Conservation (phyloP, 2,113 vertebrate genomes). For the Pavo muticus region DNA sequence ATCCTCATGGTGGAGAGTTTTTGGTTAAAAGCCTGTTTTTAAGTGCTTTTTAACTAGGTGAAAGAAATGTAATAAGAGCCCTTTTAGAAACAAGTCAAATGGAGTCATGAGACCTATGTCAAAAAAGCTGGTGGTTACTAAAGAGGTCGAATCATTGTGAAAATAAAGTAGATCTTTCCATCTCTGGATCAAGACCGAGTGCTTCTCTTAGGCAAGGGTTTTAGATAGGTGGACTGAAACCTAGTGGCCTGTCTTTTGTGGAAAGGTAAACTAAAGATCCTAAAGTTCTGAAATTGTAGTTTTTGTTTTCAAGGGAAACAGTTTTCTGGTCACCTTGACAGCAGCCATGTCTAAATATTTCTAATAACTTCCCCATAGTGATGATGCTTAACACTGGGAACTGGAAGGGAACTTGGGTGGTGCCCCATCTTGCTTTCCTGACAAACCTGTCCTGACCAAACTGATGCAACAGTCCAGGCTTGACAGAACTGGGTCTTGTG, state of each 20-base stretch:
- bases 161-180: neutral
- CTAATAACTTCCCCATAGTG: neutral
- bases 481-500: neutral
- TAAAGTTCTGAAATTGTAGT: neutral
- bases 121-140: neutral
- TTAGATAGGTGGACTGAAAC: neutral
- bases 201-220: neutral
- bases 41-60: neutral
- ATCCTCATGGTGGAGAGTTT: neutral
- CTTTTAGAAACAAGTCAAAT: neutral
- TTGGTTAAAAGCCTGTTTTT: neutral
- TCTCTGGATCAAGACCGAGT: neutral
- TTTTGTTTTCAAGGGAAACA: neutral
- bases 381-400: neutral
- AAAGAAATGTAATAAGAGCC: fast-evolving
- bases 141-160: neutral
- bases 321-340: neutral
- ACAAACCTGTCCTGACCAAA: neutral
- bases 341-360: neutral
- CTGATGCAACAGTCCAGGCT: neutral
- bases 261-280: neutral
- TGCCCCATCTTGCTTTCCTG: neutral
- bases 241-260: neutral
- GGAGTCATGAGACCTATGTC: fast-evolving
- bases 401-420: neutral